These are phyloP conservation scores for Colletes latitarsis DNA, from an alignment of 1,140 invertebrate genomes.

Conservation along the genomic window DNA sequence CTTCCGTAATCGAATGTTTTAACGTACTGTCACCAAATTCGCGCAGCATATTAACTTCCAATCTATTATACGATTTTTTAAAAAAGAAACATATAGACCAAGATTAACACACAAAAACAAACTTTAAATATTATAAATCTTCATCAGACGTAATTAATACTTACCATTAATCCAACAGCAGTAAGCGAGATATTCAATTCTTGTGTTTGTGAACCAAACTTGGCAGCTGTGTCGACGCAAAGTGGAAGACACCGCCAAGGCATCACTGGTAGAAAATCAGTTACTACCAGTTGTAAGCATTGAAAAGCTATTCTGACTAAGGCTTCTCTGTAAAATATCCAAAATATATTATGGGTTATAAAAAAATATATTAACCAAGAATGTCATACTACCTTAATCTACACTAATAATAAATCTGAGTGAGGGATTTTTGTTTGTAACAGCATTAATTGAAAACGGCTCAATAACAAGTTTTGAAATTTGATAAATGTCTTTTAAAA, in stretches of 20 bases:
- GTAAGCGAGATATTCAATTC: conserved; percentile 99
- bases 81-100: not conserved
- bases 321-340: conserved; percentile 87
- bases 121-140: not conserved
- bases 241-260: conserved; percentile 93
- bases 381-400: not conserved
- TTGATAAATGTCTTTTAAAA: no score
- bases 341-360: not conserved
- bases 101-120: not conserved
- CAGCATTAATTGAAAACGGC: no score
- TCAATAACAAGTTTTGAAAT: no score
- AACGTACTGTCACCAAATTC: conserved; percentile 11
- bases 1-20: conserved; percentile 21
- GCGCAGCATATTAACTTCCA: not conserved
- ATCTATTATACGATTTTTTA: not conserved
- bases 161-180: conserved; percentile 96
- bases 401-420: not conserved
- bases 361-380: not conserved
- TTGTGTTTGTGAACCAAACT: conserved; percentile 97
- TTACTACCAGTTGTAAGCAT: conserved; percentile 97
- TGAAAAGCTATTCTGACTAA: conserved; percentile 97
- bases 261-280: conserved; percentile 95
- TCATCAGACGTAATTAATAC: conserved; percentile 39
- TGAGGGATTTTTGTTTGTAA: no score
- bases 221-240: conserved; percentile 96